Base-by-base conservation (phyloP, 1,140 invertebrate species). In the Pygmarrhopalites habei region DNA sequence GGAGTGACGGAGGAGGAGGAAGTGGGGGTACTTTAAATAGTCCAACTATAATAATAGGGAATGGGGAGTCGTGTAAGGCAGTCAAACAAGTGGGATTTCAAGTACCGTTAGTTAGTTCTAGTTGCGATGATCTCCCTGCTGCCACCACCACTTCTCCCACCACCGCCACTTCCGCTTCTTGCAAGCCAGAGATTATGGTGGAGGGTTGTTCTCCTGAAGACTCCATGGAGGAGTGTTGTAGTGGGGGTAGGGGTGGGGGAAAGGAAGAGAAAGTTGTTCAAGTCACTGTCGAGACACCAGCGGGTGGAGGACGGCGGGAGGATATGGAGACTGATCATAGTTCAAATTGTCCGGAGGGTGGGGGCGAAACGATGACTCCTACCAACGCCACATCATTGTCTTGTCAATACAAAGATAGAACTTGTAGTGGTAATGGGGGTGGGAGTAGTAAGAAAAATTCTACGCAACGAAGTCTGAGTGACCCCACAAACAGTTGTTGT, bases 141-240 rank as follows among this genome's bases (percentile, higher is more conserved):
- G 5, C 15, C 2, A 12, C 30, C 25, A n/a, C n/a, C 17, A 4
- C 26, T 3, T 4, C 15, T 2, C 28, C 30, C 25, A 23, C 44
- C 7, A 47, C 44, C 19, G 17, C 44, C 44, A n/a, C n/a, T n/a
- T n/a, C n/a, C n/a, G n/a, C n/a, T n/a, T n/a, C n/a, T n/a, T n/a
- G n/a, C n/a, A 35, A 60, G 23, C 69, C 69, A 12, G 69, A 71
- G 60, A 71, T 71, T 55, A 68, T 58, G 25, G 69, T 71, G 19
- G 66, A 68, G 55, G 47, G 59, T 17, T 69, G 68, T 56, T 68
- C 66, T 12, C 69, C 64, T 15, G 67, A 69, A 28, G 65, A 68
- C 41, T 62, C 52, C 10, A 49, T 43, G 25, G 58, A 47, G 19
- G 28, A 43, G 4, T 35, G 10, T 15, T 29, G 21, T 15, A 64